Evolutionary conservation across 1,140 invertebrate genomes (phyloP), one percentile per base, ranked within the genome.

Genomic region (Amyelois transitella): DNA sequence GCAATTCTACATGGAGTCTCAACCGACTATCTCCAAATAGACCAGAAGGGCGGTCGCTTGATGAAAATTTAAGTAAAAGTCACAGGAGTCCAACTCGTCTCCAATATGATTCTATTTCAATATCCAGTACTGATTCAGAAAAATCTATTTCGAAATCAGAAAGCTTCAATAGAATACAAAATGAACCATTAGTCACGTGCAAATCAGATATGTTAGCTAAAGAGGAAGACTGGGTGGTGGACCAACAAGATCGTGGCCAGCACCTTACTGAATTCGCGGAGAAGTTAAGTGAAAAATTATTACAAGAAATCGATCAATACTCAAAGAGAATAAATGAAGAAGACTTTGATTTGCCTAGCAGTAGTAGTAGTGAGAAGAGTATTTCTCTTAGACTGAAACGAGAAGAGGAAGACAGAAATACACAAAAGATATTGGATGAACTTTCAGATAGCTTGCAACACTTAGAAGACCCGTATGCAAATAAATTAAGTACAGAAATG

Each of bases 251-350:
- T 58, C 91, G 91, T 51, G 87, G 90, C 55, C 91, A 91, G 63
- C 92, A 95, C 74, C 83, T 95, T 43, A 92, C 92, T 1, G 93
- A 94, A 64, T 95, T 95, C 63, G 94, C 94, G 0, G 94, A 96
- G 69, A 93, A 94, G 72, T 75, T 94, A 3, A 91, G 90, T 51
- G 94, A 94, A 68, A 94, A 94, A 69, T 80, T 95, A 22, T 88
- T 94, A 43, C 90, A 92, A 53, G 93, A 95, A 82, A 92, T 95
- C 45, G 93, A 95, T 69, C 91, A 93, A 74, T 94, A 89, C 58
- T 89, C 88, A 4, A 89, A 89, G 59, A 72, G 85, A 17, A 88
- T 89, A 28, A 89, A 80, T 51, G 88, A 89, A 62, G 88, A 89
- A 58, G 88, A 89, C 57, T 89, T 89, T 55, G 88, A 89, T 65